Conservation (phyloP, 2,888 invertebrate genomes). For the Lepetodrilus schrolli region DNA sequence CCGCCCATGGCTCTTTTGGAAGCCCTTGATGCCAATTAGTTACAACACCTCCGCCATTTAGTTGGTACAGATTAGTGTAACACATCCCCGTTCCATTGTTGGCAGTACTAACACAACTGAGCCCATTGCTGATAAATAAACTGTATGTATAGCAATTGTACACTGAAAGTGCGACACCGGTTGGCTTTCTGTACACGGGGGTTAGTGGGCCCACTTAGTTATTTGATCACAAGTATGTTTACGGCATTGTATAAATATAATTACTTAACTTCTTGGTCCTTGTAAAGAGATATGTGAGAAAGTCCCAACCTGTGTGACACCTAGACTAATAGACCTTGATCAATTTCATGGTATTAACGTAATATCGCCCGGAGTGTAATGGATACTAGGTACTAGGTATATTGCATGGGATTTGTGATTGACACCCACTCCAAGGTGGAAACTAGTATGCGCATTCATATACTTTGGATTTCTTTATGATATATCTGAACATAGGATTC, state of each 20-base stretch:
- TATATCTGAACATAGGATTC: no score
- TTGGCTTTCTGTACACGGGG: background rate
- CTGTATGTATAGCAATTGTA: background rate
- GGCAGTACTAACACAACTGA: background rate
- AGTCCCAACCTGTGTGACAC: background rate
- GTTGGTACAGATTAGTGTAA: background rate
- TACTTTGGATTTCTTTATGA: no score
- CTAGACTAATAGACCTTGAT: background rate
- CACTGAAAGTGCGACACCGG: background rate
- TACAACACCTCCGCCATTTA: constrained; percentile 24
- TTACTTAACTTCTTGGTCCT: constrained; percentile 4
- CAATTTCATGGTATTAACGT: background rate
- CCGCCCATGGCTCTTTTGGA: constrained; percentile 8
- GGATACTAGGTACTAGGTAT: background rate
- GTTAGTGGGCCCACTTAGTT: background rate
- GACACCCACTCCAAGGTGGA: no score
- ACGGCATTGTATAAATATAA: background rate
- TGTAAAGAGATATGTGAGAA: background rate
- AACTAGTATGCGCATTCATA: no score
- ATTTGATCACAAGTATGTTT: constrained; percentile 11
- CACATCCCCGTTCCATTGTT: background rate
- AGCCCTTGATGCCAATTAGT: constrained; percentile 18
- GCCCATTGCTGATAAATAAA: constrained; percentile 18
- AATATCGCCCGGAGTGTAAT: background rate
- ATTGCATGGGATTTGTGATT: background rate